Base-by-base conservation (phyloP, 2,113 vertebrate species). In the Chitala chitala region DNA sequence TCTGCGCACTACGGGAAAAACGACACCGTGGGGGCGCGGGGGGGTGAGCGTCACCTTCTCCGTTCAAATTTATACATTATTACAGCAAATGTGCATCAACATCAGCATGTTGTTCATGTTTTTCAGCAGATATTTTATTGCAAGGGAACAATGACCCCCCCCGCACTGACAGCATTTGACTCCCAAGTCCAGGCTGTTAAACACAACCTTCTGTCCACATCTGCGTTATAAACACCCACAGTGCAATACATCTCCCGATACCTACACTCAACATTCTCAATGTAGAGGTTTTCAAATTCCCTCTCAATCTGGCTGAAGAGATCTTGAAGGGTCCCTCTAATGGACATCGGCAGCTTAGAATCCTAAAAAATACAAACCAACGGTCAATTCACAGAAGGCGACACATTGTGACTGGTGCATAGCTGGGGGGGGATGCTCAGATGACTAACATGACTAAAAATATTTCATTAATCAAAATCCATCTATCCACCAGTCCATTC, bases 281-380 rank as follows among this genome's bases (percentile, higher is more conserved):
- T 93, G 89, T 99, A 99, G 4, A 99, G 90, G 71, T 95, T 98
- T 86, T 99, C 97, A 92, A 99, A 99, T 78, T 99, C 97, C 69
- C 96, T 90, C 58, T 99, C 97, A 80, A 99, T 99, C 87, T 99
- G 96, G 51, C 96, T 93, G 79, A 99, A 99, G 72, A 98, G 92
- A 82, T 99, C 97, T 10, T 97, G 85, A 48, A 99, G 93, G 40
- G 95, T 97, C 82, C 86, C 97, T 71, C 97, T 90, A 79, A 99
- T 80, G 3, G 95, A 87, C 44, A 92, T 90, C 26, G 97, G 97
- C 64, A 99, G 88, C 81, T 97, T 98, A 65, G 97, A 99, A 89
- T 99, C 97, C 97, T 99, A 78, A 13, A 69, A 15, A 68, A n/a
- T 77, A 55, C 59, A 82, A 63, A 24, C 22, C 12, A 40, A 29